Evolutionary conservation across 2,797 vertebrate genomes (phyloP).

Genomic region (Notolepis coatsorum): DNA sequence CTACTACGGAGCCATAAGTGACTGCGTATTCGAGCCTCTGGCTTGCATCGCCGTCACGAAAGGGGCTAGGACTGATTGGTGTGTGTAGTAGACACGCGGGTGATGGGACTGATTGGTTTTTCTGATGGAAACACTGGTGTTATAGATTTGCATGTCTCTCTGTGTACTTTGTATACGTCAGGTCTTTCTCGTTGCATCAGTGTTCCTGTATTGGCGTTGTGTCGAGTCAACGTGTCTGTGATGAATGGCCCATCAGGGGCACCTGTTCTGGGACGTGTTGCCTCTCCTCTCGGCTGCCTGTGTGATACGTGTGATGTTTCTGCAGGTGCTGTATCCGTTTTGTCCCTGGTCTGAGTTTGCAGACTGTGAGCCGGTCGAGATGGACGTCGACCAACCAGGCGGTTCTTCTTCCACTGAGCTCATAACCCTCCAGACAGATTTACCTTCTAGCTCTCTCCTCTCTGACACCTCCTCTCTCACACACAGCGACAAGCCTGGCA

Average conservation of each 20-base stretch:
- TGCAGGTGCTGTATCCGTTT: conserved; percentile 84
- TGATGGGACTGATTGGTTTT: conserved; percentile 26
- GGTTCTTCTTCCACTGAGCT: conserved; percentile 39
- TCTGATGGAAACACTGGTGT: conserved; percentile 13
- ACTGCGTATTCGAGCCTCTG: too few relatives aligned
- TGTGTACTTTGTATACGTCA: conserved; percentile 11
- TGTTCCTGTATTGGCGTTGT: neutral
- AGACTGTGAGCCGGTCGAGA: conserved; percentile 58
- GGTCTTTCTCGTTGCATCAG: neutral
- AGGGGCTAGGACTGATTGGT: conserved; percentile 18
- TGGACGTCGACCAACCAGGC: conserved; percentile 53
- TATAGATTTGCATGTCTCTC: conserved; percentile 33
- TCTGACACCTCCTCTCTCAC: conserved; percentile 40
- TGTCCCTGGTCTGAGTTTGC: conserved; percentile 76
- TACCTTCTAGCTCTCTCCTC: conserved; percentile 44
- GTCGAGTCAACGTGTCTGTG: too few relatives aligned
- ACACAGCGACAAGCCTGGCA: conserved; percentile 37
- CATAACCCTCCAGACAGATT: conserved; percentile 54
- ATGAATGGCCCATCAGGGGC: conserved; percentile 7
- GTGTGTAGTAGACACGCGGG: conserved; percentile 53
- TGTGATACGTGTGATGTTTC: conserved; percentile 78
- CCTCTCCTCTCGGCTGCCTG: too few relatives aligned
- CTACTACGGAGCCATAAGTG: too few relatives aligned
- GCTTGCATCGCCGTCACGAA: too few relatives aligned
- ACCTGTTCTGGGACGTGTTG: too few relatives aligned